These are phyloP conservation scores for Gallinago stenura DNA, from an alignment of 2,797 vertebrate genomes.

Conservation along the genomic window DNA sequence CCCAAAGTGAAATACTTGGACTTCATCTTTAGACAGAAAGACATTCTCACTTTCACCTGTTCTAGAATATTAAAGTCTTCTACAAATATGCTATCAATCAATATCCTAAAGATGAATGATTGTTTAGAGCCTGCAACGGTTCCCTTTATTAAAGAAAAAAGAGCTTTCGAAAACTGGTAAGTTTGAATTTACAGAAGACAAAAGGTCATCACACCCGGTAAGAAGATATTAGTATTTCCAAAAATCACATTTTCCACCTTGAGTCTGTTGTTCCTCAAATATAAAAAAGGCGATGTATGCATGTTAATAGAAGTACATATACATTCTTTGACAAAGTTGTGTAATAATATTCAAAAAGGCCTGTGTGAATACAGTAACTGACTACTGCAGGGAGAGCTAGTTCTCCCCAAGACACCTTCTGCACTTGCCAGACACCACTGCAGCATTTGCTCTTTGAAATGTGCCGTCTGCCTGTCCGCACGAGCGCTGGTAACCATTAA, in stretches of 20 bases:
- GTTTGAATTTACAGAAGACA: background rate
- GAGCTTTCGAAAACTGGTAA: background rate
- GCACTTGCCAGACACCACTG: background rate
- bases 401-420: background rate
- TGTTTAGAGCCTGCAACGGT: background rate
- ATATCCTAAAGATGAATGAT: background rate
- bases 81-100: background rate
- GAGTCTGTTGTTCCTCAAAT: background rate
- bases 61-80: background rate
- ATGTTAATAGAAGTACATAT: background rate
- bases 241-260: background rate
- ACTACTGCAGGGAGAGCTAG: background rate
- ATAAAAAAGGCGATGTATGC: background rate
- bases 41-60: background rate
- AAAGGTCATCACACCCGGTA: background rate
- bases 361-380: fast-evolving
- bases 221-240: background rate
- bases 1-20: background rate
- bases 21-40: background rate
- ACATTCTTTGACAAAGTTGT: background rate
- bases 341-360: background rate
- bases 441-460: background rate
- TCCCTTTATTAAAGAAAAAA: background rate
- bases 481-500: too few species aligned
- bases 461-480: background rate